A percentile compares a stretch with the other conserved stretches of the same genome.
Evolutionary conservation across 1,140 invertebrate species (phyloP).

Genomic region (Drosophila sp.): DNA sequence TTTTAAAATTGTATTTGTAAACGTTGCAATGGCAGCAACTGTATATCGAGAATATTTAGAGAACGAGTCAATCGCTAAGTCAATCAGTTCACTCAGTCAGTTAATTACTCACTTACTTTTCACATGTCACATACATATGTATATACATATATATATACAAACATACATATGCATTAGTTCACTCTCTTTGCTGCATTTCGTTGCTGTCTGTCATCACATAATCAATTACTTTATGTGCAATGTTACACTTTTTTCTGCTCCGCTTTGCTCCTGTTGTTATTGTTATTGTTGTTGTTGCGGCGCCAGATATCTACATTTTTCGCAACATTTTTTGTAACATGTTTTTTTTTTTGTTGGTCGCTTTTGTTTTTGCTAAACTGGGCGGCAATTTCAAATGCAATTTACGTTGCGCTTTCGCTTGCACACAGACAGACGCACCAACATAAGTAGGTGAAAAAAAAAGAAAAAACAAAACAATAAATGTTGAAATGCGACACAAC

Average conservation of each 20-base stretch:
- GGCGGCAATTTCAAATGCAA: conserved; percentile 49
- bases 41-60: neutral
- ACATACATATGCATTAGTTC: conserved; percentile 15
- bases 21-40: neutral
- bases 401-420: conserved; percentile 51
- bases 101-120: conserved; percentile 27
- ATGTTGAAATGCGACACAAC: conserved; percentile 27
- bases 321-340: conserved; percentile 45
- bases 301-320: conserved; percentile 47
- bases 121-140: neutral
- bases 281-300: neutral
- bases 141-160: neutral
- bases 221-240: conserved; percentile 34
- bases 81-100: conserved; percentile 11
- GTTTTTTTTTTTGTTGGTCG: conserved; percentile 18
- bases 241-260: conserved; percentile 32
- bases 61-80: conserved; percentile 1
- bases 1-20: neutral
- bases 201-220: conserved; percentile 35
- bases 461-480: neutral
- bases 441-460: conserved; percentile 36
- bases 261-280: neutral
- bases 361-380: conserved; percentile 25
- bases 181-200: neutral
- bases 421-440: conserved; percentile 8